Conservation (phyloP, 2,888 invertebrate genomes). For the Rhyacophila evoluta region DNA sequence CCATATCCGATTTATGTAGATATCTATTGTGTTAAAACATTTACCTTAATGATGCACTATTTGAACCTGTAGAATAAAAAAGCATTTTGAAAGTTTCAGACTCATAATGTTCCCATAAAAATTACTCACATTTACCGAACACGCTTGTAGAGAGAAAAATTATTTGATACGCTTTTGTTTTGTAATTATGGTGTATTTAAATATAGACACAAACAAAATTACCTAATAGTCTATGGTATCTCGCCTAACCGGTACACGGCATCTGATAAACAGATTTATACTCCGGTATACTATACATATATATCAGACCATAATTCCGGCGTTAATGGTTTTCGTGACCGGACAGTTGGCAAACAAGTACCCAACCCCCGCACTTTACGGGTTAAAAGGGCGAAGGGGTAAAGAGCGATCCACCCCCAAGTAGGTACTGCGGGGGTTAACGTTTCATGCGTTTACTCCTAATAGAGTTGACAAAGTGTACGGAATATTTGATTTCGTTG, state of each 20-base stretch:
- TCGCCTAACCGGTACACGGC: not conserved
- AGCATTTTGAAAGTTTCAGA: too few relatives aligned
- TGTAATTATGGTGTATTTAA: too few relatives aligned
- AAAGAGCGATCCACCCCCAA: not conserved
- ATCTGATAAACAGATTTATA: slow-evolving; percentile 20
- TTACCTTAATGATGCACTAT: too few relatives aligned
- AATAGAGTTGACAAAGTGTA: slow-evolving; percentile 27
- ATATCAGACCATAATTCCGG: slow-evolving; percentile 19
- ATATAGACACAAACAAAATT: not conserved
- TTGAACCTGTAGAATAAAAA: too few relatives aligned
- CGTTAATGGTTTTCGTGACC: slow-evolving; percentile 30
- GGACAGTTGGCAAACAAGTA: slow-evolving; percentile 2
- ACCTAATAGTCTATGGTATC: not conserved
- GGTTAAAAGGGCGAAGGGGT: not conserved
- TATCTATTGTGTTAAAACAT: too few relatives aligned
- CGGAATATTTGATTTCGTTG: slow-evolving; percentile 20
- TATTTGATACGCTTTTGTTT: too few relatives aligned
- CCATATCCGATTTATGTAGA: too few relatives aligned
- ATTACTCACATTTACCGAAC: too few relatives aligned
- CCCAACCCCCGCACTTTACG: not conserved
- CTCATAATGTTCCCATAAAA: too few relatives aligned
- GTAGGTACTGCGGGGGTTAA: not conserved
- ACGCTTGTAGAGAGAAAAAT: too few relatives aligned
- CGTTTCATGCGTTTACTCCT: slow-evolving; percentile 25
- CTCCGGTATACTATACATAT: not conserved